A percentile compares a stretch with the other conserved stretches of the same genome.
phyloP scores from a whole-genome alignment of 2,113 vertebrate species.

The Myanophis thanlyinensis region DNA sequence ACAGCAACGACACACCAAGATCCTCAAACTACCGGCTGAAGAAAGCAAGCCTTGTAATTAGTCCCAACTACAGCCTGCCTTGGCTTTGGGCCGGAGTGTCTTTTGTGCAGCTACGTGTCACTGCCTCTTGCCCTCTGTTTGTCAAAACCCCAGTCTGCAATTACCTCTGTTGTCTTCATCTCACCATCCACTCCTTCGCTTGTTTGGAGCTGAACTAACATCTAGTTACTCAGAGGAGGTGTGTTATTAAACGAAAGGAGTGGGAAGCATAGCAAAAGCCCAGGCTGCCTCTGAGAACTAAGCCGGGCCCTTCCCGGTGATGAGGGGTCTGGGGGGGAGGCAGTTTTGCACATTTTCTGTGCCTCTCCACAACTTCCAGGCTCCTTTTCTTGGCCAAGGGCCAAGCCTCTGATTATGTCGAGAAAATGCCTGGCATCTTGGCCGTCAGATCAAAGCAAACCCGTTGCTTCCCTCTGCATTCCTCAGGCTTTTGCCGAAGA shows the following conservation, averaged over 20 bases:
- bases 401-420: not conserved
- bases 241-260: not conserved
- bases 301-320: not conserved
- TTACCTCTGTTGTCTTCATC: conserved; percentile 42
- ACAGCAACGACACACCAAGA: not conserved
- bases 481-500: not conserved
- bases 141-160: conserved; percentile 24
- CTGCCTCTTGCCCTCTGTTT: not conserved
- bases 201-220: conserved; percentile 1
- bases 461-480: not conserved
- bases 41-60: conserved; percentile 51
- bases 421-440: not conserved
- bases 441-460: not conserved
- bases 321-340: not conserved
- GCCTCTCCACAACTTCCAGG: not conserved
- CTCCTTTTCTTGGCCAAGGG: not conserved
- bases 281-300: not conserved
- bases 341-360: not conserved
- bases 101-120: not conserved
- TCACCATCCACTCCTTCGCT: conserved; percentile 18
- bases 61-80: not conserved
- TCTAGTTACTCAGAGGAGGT: conserved; percentile 6
- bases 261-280: not conserved
- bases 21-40: conserved; percentile 41
- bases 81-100: conserved; percentile 16